Evolutionary conservation across 2,888 invertebrate genomes (phyloP), one percentile per base, ranked within the genome.

Genomic region (Sarcophaga carnaria): DNA sequence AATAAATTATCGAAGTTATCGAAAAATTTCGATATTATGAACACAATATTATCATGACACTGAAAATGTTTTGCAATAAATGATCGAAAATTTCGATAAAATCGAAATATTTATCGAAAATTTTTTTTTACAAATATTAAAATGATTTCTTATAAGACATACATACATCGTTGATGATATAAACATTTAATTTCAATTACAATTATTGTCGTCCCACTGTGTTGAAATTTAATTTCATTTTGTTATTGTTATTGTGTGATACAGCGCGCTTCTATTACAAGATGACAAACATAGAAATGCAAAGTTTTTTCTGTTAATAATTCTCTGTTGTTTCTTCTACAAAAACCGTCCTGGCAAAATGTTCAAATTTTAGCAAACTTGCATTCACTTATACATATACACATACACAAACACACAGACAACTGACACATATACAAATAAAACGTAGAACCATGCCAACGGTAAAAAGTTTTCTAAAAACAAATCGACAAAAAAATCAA

Each of bases 241-340:
- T 54, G 27, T 71, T 71, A 45, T 76, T 54, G 27, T 71, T 71
- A 45, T 71, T 71, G 59, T 80, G 11, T n/a, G 47, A 76, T 62
- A 37, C 37, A 71, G 71, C 66, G 71, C 20, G 64, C 64, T 72
- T 80, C 45, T n/a, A 47, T 47, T 25, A 82, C 20, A 77, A 71
- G 22, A 71, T 64, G 76, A 81, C 77, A 81, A 81, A 77, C 80
- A 69, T 70, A 17, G 69, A 14, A 59, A 64, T 71, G 54, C 47
- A 70, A 82, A 79, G 49, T 82, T 79, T 69, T 69, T 76, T 49
- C 74, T 63, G 62, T 71, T 71, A 79, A 67, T 71, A 83, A 72
- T 79, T 37, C 37, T 37, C 8, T 37, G 1, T 1, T 37, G 8
- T 10, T 47, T 27, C 12, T 59, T 12, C n/a, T 54, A 5, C 59